These are phyloP conservation scores for Electrophaes corylata DNA, from an alignment of 2,888 invertebrate genomes.

Conservation along the genomic window DNA sequence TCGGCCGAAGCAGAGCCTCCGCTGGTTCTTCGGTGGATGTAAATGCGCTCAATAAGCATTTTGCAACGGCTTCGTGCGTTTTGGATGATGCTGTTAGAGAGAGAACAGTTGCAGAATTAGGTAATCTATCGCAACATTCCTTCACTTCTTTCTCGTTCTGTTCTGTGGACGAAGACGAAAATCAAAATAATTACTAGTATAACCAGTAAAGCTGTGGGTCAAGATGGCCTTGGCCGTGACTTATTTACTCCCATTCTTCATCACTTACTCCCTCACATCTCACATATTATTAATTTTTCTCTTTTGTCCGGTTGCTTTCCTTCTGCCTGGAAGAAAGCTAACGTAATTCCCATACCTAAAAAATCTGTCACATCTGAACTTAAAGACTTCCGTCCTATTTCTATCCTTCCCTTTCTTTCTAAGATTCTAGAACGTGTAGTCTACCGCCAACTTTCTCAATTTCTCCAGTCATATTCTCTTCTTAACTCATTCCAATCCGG, in stretches of 20 bases:
- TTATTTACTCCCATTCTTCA: not conserved
- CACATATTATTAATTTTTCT: not conserved
- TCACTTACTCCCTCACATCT: not conserved
- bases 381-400: too few relatives aligned
- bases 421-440: not conserved
- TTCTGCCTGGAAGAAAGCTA: not conserved
- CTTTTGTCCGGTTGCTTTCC: not conserved
- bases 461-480: not conserved
- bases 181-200: not conserved
- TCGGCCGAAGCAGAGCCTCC: not conserved
- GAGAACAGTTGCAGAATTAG: not conserved
- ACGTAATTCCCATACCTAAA: not conserved
- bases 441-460: not conserved
- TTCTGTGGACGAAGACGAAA: not conserved
- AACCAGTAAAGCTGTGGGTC: not conserved
- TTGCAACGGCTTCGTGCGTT: not conserved
- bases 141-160: not conserved
- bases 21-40: not conserved
- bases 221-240: not conserved
- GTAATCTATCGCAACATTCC: not conserved
- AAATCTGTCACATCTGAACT: not conserved
- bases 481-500: not conserved
- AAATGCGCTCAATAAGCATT: not conserved
- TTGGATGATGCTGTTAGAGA: not conserved
- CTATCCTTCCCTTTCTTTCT: not conserved